Evolutionary conservation across 2,797 vertebrate species (phyloP).

Genomic region (Melanotaenia maccullochi): DNA sequence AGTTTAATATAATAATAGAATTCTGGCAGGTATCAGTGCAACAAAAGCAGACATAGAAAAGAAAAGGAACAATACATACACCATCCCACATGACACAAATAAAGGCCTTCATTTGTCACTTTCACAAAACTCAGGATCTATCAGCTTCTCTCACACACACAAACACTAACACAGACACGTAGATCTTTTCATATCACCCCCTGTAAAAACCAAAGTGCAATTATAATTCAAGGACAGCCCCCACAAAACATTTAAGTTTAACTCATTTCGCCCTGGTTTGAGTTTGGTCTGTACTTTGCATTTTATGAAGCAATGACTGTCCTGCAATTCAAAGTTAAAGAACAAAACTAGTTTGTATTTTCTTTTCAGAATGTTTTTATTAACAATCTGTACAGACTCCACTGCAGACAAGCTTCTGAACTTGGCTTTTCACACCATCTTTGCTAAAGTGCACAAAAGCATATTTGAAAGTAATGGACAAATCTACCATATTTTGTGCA

Average conservation of each 20-base stretch:
- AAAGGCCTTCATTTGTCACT: conserved; percentile 68
- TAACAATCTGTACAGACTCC: conserved; percentile 30
- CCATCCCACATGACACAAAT: conserved; percentile 52
- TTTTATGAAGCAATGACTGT: conserved; percentile 23
- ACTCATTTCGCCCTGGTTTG: conserved; percentile 60
- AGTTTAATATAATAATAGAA: conserved; percentile 76
- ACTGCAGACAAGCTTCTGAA: conserved; percentile 19
- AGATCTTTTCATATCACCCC: conserved; percentile 14
- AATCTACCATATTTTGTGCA: conserved; percentile 60
- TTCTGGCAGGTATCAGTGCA: conserved; percentile 83
- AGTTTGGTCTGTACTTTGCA: conserved; percentile 79
- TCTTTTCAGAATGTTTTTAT: conserved; percentile 37
- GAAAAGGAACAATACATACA: conserved; percentile 63
- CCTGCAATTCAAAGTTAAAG: conserved; percentile 17
- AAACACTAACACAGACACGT: conserved; percentile 21
- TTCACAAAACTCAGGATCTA: conserved; percentile 41
- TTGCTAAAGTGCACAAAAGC: conserved; percentile 66
- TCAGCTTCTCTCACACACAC: conserved; percentile 15
- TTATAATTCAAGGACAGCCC: conserved; percentile 60
- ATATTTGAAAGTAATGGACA: conserved; percentile 27
- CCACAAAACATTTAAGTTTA: conserved; percentile 34
- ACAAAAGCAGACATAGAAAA: conserved; percentile 76
- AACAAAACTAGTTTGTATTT: background rate
- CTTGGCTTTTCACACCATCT: conserved; percentile 21
- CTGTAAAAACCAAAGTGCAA: conserved; percentile 76